Evolutionary conservation across 1,140 invertebrate species (phyloP).

Genomic region (Formica selysi): DNA sequence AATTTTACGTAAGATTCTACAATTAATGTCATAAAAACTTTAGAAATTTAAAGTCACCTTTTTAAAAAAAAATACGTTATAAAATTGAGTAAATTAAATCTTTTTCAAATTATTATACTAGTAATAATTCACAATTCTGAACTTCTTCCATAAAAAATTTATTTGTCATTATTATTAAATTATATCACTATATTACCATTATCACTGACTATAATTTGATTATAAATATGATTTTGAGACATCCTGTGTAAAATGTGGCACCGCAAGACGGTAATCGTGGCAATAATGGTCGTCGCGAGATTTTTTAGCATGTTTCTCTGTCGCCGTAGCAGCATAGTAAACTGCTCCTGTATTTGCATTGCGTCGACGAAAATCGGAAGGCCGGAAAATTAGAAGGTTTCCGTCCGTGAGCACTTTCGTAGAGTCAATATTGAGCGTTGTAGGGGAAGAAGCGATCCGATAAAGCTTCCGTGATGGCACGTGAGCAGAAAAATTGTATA

Average conservation of each 20-base stretch:
- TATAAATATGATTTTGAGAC: background rate
- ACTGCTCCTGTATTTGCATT: conserved; percentile 77
- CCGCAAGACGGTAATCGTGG: background rate
- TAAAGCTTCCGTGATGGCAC: conserved; percentile 75
- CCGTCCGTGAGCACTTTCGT: conserved; percentile 75
- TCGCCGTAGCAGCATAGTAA: conserved; percentile 2
- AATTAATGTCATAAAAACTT: too few species aligned
- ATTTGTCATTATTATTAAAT: too few species aligned
- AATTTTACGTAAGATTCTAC: too few species aligned
- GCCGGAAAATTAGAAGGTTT: conserved; percentile 83
- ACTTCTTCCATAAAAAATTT: too few species aligned
- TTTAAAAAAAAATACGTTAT: too few species aligned
- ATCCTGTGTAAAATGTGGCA: background rate
- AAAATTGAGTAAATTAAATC: too few species aligned
- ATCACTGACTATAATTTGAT: too few species aligned
- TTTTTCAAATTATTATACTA: too few species aligned
- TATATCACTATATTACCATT: too few species aligned
- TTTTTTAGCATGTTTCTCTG: background rate
- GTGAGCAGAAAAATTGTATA: background rate
- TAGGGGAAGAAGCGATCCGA: conserved; percentile 74
- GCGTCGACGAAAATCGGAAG: conserved; percentile 75
- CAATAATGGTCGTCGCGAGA: background rate
- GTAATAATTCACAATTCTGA: too few species aligned
- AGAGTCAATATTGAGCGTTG: conserved; percentile 82
- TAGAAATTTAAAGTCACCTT: too few species aligned